Evolutionary conservation across 2,888 invertebrate species (phyloP), one percentile per base, ranked within the genome.

Genomic region (Epinotia nisella): DNA sequence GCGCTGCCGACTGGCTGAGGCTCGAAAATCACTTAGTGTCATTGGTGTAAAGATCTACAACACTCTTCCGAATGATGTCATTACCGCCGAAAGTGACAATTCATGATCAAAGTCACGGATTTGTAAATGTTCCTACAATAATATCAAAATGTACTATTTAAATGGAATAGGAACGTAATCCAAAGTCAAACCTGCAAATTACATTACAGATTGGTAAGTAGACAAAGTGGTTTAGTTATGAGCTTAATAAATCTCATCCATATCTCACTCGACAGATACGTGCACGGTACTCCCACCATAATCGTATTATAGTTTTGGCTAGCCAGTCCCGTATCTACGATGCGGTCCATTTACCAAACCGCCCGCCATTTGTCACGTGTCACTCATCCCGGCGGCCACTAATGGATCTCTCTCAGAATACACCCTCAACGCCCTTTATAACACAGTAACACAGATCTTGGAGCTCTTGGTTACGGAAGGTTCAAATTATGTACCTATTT

Each of bases 341-440:
- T 55, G 67, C 56, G 67, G 61, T 72, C 72, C 56, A 72, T 72
- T 70, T 61, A 72, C 66, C 59, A 70, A 70, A 71, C 75, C 71
- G 58, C 62, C 39, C 65, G 71, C 64, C 74, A 75, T 75, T 76
- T 76, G 76, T 76, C 75, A 72, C 72, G 49, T 65, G 76, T 76
- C 76, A 76, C 71, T 67, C 67, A 74, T 67, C 71, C 64, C 49
- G 66, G 29, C 68, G 51, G 65, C 66, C 56, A 53, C 74, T 75
- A 76, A 75, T 76, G 74, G 74, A 71, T 66, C 68, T 70, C 55
- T 65, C 62, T 68, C 68, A 62, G 72, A 72, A 67, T 71, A 71
- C 66, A 71, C 71, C 71, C 71, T 45, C 55, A 71, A 45, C 65
- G 59, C 61, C 61, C 56, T 62, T 72, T 67, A 72, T 67, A 56